These are phyloP conservation scores for Hippotragus niger DNA, from an alignment of 2,113 vertebrate genomes.

Conservation along the genomic window DNA sequence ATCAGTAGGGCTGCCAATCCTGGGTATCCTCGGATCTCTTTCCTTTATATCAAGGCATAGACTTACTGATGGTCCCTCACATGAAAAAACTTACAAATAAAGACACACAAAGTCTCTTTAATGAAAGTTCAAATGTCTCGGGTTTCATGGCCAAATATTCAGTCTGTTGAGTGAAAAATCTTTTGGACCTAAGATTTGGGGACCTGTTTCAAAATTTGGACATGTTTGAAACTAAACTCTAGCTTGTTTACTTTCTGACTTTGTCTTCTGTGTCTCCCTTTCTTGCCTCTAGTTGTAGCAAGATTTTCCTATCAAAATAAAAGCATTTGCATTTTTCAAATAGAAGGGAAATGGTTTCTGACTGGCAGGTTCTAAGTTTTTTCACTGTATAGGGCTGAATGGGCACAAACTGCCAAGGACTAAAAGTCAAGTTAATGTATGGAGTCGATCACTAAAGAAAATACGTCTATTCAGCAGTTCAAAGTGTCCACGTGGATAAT, in stretches of 20 bases:
- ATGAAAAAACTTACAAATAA: not conserved
- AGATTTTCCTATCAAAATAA: conserved; percentile 11
- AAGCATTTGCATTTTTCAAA: not conserved
- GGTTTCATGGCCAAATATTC: not conserved
- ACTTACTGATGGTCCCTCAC: not conserved
- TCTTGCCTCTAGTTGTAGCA: conserved; percentile 9
- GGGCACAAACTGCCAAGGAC: not conserved
- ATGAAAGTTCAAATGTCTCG: conserved; percentile 20
- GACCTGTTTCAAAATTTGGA: conserved; percentile 32
- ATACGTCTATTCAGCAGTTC: not conserved
- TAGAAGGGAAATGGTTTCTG: not conserved
- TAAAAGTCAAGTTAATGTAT: not conserved
- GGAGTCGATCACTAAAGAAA: not conserved
- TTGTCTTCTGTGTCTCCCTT: conserved; percentile 29
- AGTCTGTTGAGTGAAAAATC: conserved; percentile 20
- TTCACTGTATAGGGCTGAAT: not conserved
- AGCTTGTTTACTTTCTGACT: conserved; percentile 48
- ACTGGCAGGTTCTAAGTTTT: not conserved
- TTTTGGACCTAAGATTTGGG: not conserved
- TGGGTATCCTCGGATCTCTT: not conserved
- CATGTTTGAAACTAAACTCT: conserved; percentile 38
- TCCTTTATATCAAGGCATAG: not conserved
- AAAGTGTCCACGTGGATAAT: not conserved
- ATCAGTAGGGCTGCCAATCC: not conserved
- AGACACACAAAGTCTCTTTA: not conserved